Evolutionary conservation across 2,113 vertebrate genomes (phyloP), one percentile per base, ranked within the genome.

Genomic region (Lagenorhynchus albirostris): DNA sequence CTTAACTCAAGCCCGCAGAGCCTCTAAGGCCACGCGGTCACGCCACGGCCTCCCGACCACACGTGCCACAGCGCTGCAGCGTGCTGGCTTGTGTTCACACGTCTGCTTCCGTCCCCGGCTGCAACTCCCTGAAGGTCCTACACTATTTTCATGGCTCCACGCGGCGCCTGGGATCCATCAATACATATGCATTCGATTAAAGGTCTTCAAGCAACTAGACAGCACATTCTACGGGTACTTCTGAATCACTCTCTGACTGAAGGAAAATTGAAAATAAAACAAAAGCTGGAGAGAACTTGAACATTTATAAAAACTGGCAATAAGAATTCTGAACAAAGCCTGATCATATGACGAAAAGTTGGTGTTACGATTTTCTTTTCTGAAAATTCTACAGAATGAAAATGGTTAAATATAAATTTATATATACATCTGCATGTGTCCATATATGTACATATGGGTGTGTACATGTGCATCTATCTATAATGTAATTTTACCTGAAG

Each of bases 181-280:
- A 63, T 13, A 65, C 18, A 47, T 31, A 15, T 47, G 50, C 8
- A 3, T 50, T 67, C 88, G 89, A 79, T 50, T 41, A 70, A 94
- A 82, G n/a, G 14, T 77, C 65, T 95, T 89, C 15, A 41, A 96
- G 38, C 10, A 85, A 81, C 31, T n/a, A 63, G 33, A 67, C 68
- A 44, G 65, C 6, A 47, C 58, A 83, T 31, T 86, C 50, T 94
- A 17, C 44, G 23, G 65, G 12, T 77, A 71, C 91, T 86, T 96
- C 44, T 79, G 65, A 93, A 74, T 74, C 11, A 60, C 60, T 84
- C 73, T 96, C 96, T 91, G 44, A 80, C 12, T 87, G 67, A 83
- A 89, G 60, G 33, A 94, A 95, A 95, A 89, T 1, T 79, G 80
- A 92, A 92, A 94, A 94, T 63, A 94, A 74, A 91, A 62, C n/a